phyloP scores from a whole-genome alignment of 2,113 vertebrate genomes.

The Uria aalge region DNA sequence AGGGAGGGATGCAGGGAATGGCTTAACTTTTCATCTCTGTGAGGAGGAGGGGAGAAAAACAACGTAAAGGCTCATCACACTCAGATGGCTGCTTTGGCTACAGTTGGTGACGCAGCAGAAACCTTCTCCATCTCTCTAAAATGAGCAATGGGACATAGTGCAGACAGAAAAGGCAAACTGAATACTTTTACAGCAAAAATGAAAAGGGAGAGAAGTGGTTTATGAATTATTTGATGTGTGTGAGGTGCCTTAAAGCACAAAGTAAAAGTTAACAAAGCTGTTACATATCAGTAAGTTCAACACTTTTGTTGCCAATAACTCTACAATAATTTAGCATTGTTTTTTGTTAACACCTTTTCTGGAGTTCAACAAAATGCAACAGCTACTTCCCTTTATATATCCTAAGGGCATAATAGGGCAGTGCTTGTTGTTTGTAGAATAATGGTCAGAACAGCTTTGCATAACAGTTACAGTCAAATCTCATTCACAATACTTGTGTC shows the following conservation, averaged over 20 bases:
- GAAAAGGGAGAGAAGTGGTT: background rate
- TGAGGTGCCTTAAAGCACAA: background rate
- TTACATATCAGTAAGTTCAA: background rate
- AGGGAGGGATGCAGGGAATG: background rate
- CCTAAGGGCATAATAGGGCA: background rate
- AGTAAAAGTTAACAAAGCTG: background rate
- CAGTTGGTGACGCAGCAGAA: background rate
- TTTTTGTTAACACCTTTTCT: background rate
- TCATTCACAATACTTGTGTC: background rate
- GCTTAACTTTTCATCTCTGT: background rate
- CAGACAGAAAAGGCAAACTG: background rate
- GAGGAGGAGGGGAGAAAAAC: fast-evolving
- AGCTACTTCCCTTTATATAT: background rate
- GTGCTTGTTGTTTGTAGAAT: background rate
- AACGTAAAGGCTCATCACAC: fast-evolving
- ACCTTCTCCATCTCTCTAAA: background rate
- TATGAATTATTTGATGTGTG: background rate
- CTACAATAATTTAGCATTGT: background rate
- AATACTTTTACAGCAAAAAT: background rate
- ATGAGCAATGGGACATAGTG: fast-evolving
- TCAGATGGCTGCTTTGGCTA: background rate
- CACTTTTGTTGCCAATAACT: background rate
- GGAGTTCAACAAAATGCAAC: background rate
- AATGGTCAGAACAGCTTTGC: background rate
- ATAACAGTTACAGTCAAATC: background rate